A percentile compares a stretch with the other conserved stretches of the same genome.
Conservation (phyloP, 2,113 vertebrate species). For the Sorex fumeus region DNA sequence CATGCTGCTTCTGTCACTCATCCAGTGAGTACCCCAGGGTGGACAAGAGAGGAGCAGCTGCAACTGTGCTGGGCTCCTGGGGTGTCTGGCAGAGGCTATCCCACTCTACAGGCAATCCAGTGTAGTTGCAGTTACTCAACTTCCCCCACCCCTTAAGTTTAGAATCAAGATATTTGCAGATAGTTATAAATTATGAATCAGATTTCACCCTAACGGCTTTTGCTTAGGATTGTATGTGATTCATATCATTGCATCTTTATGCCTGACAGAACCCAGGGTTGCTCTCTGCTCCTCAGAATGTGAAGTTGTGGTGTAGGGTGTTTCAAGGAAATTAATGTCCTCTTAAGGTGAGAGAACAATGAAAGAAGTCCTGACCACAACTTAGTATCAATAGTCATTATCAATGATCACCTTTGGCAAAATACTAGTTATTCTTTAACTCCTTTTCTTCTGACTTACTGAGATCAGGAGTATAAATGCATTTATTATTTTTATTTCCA, state of each 20-base stretch:
- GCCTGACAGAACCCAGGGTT: background rate
- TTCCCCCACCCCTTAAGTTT: background rate
- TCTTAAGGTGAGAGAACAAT: background rate
- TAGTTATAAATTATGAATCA: background rate
- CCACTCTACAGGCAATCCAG: background rate
- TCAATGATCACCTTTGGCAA: background rate
- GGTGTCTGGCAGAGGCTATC: background rate
- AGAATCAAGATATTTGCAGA: slow-evolving; percentile 23
- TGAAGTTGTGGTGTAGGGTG: rapidly evolving
- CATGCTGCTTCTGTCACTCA: background rate
- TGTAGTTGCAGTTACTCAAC: background rate
- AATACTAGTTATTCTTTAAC: background rate
- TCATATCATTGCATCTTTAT: background rate
- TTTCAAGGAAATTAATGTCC: background rate
- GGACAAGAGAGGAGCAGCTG: background rate
- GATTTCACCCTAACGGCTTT: slow-evolving; percentile 14
- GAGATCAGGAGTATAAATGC: background rate
- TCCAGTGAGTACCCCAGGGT: background rate
- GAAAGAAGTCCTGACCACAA: background rate
- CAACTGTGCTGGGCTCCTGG: background rate
- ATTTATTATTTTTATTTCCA: background rate
- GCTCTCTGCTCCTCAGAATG: background rate
- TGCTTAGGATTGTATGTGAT: background rate
- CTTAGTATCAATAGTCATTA: background rate
- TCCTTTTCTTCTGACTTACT: background rate